Percentiles rank a stretch among this genome's conserved stretches.
These are phyloP conservation scores for Anoplopoma fimbria DNA, from an alignment of 2,113 vertebrate genomes.

Conservation along the genomic window DNA sequence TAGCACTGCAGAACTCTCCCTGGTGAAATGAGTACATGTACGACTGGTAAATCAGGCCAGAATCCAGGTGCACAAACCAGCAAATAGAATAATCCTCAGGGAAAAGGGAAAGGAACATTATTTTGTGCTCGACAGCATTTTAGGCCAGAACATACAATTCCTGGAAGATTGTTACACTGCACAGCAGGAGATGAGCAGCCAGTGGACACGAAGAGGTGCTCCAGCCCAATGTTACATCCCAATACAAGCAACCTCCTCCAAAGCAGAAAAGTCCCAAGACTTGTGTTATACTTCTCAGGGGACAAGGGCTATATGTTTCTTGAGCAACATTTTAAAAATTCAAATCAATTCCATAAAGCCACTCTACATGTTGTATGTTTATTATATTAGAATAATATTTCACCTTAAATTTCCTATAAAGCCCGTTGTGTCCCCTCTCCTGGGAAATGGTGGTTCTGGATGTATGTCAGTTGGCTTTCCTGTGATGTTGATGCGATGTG, in stretches of 20 bases:
- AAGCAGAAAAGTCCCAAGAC: too few relatives aligned
- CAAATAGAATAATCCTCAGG: not conserved
- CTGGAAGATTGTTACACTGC: not conserved
- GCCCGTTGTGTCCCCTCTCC: slow-evolving; percentile 14
- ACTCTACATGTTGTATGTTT: not conserved
- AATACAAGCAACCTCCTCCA: not conserved
- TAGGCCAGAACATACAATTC: not conserved
- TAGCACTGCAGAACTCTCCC: not conserved
- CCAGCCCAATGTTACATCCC: not conserved
- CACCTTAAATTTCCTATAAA: not conserved
- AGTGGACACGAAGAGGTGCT: slow-evolving; percentile 2
- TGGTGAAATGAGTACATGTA: not conserved
- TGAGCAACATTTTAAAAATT: not conserved
- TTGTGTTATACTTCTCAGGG: not conserved
- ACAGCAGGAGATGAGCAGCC: slow-evolving; percentile 17
- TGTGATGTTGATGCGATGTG: slow-evolving; percentile 69
- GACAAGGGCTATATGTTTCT: not conserved
- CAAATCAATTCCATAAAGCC: not conserved
- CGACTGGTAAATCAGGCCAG: not conserved
- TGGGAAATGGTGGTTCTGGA: slow-evolving; percentile 44
- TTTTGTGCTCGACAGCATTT: not conserved
- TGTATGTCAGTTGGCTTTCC: slow-evolving; percentile 57
- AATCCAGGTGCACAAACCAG: slow-evolving; percentile 14
- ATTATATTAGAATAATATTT: not conserved
- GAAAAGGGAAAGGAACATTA: not conserved